These are phyloP conservation scores for Betta splendens DNA, from an alignment of 2,797 vertebrate species.

Conservation along the genomic window DNA sequence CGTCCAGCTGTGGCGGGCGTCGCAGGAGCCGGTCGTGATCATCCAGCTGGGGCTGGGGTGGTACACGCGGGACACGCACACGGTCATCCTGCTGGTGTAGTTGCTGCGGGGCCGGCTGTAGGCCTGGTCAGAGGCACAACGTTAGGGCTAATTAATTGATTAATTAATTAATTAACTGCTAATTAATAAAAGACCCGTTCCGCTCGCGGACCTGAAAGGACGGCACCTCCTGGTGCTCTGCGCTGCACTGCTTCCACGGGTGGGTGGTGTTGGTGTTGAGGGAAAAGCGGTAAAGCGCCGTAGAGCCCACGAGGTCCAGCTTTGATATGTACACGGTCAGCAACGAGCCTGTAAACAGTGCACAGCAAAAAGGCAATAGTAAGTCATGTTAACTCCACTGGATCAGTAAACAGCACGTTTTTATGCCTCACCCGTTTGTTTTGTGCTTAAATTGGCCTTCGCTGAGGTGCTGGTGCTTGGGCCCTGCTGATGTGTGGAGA, in stretches of 20 bases:
- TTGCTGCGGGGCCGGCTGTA: slow-evolving; percentile 93
- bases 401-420: background rate
- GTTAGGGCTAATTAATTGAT: no score
- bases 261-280: slow-evolving; percentile 86
- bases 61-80: slow-evolving; percentile 95
- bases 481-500: slow-evolving; percentile 72
- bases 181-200: no score
- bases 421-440: slow-evolving; percentile 63
- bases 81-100: slow-evolving; percentile 95
- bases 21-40: slow-evolving; percentile 90
- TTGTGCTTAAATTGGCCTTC: slow-evolving; percentile 42
- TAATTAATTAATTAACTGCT: no score
- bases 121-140: slow-evolving; percentile 80
- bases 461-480: slow-evolving; percentile 20
- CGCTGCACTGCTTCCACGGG: slow-evolving; percentile 86
- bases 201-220: slow-evolving; percentile 94
- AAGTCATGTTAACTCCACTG: background rate
- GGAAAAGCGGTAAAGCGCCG: slow-evolving; percentile 90
- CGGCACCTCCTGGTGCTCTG: slow-evolving; percentile 87
- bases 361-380: no score
- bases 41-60: slow-evolving; percentile 94
- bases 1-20: slow-evolving; percentile 89
- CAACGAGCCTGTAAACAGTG: slow-evolving; percentile 77
- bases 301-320: slow-evolving; percentile 81
- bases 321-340: slow-evolving; percentile 91